Base-by-base conservation (phyloP, 2,797 vertebrate species). In the Dryobates pubescens region DNA sequence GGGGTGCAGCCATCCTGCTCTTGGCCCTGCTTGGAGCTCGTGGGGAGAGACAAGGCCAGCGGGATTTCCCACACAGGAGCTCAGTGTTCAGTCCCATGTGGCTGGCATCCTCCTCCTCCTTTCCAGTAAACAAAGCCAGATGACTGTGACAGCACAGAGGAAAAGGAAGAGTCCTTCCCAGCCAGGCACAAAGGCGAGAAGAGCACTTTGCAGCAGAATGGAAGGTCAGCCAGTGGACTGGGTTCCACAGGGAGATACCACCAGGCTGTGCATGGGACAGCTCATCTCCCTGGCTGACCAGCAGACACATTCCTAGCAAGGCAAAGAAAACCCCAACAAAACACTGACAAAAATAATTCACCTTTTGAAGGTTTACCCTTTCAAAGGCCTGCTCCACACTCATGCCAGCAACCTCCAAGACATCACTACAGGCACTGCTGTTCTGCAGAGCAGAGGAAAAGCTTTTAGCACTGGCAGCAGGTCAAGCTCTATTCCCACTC, bases 261-360 rank as follows among this genome's bases (percentile, higher is more conserved):
- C 16, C 22, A 51, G 0, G 0, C 17, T 32, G 5, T 14, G 9
- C 27, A 15, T 22, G 29, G 13, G 43, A 45, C 32, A 70, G 22
- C 54, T 64, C 8, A 81, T 79, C 76, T 88, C 36, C 36, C 81
- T 76, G 32, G n/a, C 26, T 65, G 58, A 75, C 19, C 32, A 54
- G 45, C 1, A 86, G n/a, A 9, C 56, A 30, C 8, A 71, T 89
- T 69, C 74, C 68, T 65, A 87, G 30, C 17, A 88, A 59, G 45
- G 49, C 49, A 70, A 53, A 87, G 79, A 13, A 59, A 75, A 86
- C 72, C 29, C 49, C 49, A 51, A 10, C 49, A 23, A 85, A 93
- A 47, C 8, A 81, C 38, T 38, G 51, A 71, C 5, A 84, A 69
- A 69, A 23, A 49, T 59, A 82, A 27, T 15, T 36, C 18, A n/a